These are phyloP conservation scores for Polyergus mexicanus DNA, from an alignment of 1,140 invertebrate species.

Conservation along the genomic window DNA sequence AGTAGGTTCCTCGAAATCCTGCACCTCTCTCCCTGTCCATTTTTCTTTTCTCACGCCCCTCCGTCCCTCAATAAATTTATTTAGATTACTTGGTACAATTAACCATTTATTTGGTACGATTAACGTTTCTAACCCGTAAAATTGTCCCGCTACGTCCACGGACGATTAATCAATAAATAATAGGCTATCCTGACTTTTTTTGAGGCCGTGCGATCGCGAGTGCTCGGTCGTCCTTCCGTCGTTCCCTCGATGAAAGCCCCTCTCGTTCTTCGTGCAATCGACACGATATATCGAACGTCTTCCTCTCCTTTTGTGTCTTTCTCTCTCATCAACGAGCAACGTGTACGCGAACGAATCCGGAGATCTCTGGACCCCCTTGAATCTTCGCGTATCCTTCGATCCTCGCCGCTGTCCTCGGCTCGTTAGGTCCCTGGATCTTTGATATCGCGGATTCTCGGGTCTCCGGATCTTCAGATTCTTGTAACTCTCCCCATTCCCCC, in stretches of 20 bases:
- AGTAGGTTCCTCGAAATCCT: conserved; percentile 67
- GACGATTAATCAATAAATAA: conserved; percentile 76
- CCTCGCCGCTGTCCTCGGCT: conserved; percentile 13
- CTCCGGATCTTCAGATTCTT: background rate
- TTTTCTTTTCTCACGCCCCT: conserved; percentile 1
- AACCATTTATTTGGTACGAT: conserved; percentile 79
- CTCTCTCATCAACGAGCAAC: background rate
- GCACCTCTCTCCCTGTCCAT: conserved; percentile 9
- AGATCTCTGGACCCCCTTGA: background rate
- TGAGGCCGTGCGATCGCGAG: conserved; percentile 64
- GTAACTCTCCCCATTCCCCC: background rate
- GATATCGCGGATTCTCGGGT: background rate
- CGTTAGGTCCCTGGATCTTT: background rate
- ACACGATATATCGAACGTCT: background rate
- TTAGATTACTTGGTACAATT: conserved; percentile 77
- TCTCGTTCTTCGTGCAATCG: conserved; percentile 20
- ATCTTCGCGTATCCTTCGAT: conserved; percentile 43
- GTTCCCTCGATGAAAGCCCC: conserved; percentile 13
- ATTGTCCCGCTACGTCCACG: conserved; percentile 54
- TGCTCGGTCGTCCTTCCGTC: conserved; percentile 50
- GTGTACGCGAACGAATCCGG: background rate
- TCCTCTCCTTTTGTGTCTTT: background rate
- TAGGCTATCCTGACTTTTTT: conserved; percentile 67
- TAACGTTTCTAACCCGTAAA: conserved; percentile 72
- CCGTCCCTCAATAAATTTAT: conserved; percentile 58